A percentile compares a stretch with the other conserved stretches of the same genome.
phyloP scores from a whole-genome alignment of 2,113 vertebrate species.

The Bothrops jararaca region DNA sequence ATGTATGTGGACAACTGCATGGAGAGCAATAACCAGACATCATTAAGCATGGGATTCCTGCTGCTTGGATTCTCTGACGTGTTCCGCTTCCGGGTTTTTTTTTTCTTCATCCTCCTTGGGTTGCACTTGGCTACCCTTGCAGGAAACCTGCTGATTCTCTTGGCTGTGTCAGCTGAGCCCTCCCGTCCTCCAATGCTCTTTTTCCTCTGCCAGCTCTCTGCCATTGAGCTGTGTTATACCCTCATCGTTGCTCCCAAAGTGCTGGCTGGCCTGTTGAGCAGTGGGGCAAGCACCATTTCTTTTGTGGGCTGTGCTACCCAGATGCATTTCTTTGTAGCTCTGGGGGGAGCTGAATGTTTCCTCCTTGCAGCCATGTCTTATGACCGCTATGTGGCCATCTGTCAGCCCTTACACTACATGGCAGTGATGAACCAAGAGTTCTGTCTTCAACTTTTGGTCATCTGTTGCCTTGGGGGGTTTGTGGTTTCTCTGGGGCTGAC shows the following conservation, averaged over 20 bases:
- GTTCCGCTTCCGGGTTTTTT: background rate
- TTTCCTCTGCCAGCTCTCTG: constrained; percentile 26
- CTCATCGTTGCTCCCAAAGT: constrained; percentile 14
- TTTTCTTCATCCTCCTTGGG: background rate
- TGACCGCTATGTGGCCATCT: constrained; percentile 25
- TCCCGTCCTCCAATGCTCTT: constrained; percentile 13
- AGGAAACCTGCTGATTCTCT: constrained; percentile 11
- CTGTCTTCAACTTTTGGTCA: background rate
- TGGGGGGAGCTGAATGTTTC: constrained; percentile 18
- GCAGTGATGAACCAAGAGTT: background rate
- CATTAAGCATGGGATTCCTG: constrained; percentile 7
- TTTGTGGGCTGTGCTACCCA: constrained; percentile 20
- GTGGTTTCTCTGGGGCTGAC: constrained; percentile 7
- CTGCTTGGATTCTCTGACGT: constrained; percentile 13
- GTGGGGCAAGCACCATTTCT: background rate
- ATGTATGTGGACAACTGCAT: background rate
- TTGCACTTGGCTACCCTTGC: constrained; percentile 16
- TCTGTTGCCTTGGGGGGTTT: constrained; percentile 9
- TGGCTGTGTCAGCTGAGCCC: background rate
- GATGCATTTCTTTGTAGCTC: constrained; percentile 23
- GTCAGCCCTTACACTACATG: constrained; percentile 18
- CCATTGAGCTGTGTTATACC: constrained; percentile 15
- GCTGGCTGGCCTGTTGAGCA: background rate
- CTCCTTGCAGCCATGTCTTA: constrained; percentile 25
- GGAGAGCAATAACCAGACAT: background rate